A percentile compares a stretch with the other conserved stretches of the same genome.
These are phyloP conservation scores for Schizothorax lantsangensis DNA, from an alignment of 2,797 vertebrate genomes.

Conservation along the genomic window DNA sequence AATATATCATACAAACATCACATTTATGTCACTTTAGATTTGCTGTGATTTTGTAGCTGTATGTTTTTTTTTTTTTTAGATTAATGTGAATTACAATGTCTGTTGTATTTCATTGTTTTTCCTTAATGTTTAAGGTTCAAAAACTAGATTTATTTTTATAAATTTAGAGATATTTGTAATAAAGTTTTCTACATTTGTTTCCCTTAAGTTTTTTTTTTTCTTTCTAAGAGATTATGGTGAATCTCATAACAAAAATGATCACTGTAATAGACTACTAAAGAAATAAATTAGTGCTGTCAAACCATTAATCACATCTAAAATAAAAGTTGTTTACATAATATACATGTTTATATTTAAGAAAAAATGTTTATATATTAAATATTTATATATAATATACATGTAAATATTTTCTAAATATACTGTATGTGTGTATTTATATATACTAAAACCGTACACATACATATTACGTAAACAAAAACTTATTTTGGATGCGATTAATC, in stretches of 20 bases:
- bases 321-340: too few relatives aligned
- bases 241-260: slow-evolving; percentile 32
- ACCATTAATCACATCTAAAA: too few relatives aligned
- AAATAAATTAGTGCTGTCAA: neutral
- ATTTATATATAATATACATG: too few relatives aligned
- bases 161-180: slow-evolving; percentile 58
- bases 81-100: neutral
- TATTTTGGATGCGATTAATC: too few relatives aligned
- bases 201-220: too few relatives aligned
- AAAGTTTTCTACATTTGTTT: slow-evolving; percentile 57
- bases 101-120: slow-evolving; percentile 9
- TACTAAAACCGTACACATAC: too few relatives aligned
- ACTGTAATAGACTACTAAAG: slow-evolving; percentile 37
- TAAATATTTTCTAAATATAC: too few relatives aligned
- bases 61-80: neutral
- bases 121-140: slow-evolving; percentile 14
- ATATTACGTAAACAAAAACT: too few relatives aligned
- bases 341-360: too few relatives aligned
- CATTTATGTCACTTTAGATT: neutral
- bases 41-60: neutral
- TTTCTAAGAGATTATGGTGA: neutral
- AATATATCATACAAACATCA: neutral
- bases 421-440: too few relatives aligned
- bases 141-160: slow-evolving; percentile 48
- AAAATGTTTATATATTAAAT: too few relatives aligned